Conservation (phyloP, 2,888 invertebrate genomes). For the Platynereis dumerilii region DNA sequence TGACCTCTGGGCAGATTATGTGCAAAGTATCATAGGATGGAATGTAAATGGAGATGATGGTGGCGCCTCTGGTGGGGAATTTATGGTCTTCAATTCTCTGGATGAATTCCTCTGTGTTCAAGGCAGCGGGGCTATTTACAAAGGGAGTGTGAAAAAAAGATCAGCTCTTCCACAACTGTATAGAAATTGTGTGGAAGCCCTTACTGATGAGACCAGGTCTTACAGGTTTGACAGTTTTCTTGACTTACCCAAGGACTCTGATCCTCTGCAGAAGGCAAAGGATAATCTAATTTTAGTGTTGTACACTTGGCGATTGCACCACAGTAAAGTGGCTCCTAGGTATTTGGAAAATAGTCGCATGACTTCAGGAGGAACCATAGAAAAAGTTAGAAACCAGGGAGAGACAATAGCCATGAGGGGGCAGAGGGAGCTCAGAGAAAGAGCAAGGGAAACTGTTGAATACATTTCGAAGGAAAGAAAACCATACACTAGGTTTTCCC, state of each 20-base stretch:
- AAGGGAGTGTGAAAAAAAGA: slow-evolving; percentile 6
- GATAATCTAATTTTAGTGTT: slow-evolving; percentile 16
- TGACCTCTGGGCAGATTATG: slow-evolving; percentile 9
- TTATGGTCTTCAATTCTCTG: slow-evolving; percentile 9
- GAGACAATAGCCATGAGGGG: slow-evolving; percentile 9
- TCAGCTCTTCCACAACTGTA: slow-evolving; percentile 9
- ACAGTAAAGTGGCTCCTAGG: slow-evolving; percentile 9
- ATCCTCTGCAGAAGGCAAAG: slow-evolving; percentile 12
- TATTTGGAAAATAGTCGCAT: slow-evolving; percentile 9
- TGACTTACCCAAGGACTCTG: not conserved
- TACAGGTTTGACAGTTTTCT: slow-evolving; percentile 19
- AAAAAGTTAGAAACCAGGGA: not conserved
- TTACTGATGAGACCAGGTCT: not conserved
- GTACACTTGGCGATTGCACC: slow-evolving; percentile 16
- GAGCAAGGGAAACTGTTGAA: slow-evolving; percentile 14
- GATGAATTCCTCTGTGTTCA: slow-evolving; percentile 18
- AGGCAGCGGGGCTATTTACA: slow-evolving; percentile 13
- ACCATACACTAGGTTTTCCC: too few species aligned
- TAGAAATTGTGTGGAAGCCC: slow-evolving; percentile 7
- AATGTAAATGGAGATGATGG: slow-evolving; percentile 17
- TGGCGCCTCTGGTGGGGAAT: slow-evolving; percentile 19
- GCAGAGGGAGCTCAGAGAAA: slow-evolving; percentile 9
- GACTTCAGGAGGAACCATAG: slow-evolving; percentile 15
- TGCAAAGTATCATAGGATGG: slow-evolving; percentile 13
- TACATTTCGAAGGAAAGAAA: not conserved